Evolutionary conservation across 1,140 invertebrate genomes (phyloP).

Genomic region (Calosoma granatense): DNA sequence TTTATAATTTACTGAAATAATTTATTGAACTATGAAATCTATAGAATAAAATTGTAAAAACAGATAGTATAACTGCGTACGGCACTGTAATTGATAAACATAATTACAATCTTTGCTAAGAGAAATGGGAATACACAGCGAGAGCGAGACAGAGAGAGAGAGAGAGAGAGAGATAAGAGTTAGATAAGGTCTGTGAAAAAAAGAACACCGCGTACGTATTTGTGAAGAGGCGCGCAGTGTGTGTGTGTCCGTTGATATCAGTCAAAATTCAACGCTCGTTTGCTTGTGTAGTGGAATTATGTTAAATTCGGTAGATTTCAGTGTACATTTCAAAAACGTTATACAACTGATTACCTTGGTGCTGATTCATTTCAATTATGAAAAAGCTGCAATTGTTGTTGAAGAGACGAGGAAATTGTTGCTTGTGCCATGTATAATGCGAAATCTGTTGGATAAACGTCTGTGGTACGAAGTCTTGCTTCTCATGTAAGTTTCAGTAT

Average conservation of each 20-base stretch:
- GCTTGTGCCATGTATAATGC: not conserved
- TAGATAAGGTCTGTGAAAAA: not conserved
- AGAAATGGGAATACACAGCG: too few species aligned
- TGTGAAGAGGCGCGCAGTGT: not conserved
- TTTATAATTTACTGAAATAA: too few species aligned
- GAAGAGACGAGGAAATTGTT: not conserved
- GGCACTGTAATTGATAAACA: too few species aligned
- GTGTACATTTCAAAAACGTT: not conserved
- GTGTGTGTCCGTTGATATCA: not conserved
- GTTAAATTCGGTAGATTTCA: not conserved
- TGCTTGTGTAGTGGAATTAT: not conserved
- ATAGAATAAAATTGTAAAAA: too few species aligned
- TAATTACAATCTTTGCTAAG: too few species aligned
- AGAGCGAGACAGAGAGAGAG: too few species aligned
- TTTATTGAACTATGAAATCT: too few species aligned
- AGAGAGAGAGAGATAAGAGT: too few species aligned
- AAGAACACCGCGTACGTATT: not conserved
- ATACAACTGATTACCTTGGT: not conserved
- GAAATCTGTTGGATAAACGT: conserved; percentile 1
- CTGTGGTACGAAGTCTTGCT: not conserved
- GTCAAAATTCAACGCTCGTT: too few species aligned
- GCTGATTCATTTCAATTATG: not conserved
- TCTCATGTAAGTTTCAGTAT: not conserved
- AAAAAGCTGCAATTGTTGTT: not conserved
- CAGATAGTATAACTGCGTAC: too few species aligned